Evolutionary conservation across 2,888 invertebrate species (phyloP).

Genomic region (Oegoconia quadripuncta): DNA sequence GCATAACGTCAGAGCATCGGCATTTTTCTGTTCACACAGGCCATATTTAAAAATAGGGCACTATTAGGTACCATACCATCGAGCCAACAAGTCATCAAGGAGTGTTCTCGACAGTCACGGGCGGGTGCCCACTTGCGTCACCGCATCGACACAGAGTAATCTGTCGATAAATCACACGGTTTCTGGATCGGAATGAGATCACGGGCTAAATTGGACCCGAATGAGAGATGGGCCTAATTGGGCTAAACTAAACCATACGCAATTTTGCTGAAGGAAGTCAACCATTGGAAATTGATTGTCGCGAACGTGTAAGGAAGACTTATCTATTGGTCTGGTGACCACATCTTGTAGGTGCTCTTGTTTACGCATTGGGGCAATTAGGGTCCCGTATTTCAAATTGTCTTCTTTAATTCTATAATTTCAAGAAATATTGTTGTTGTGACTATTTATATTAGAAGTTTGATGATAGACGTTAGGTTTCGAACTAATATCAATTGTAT

Average conservation of each 20-base stretch:
- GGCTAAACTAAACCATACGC: constrained; percentile 32
- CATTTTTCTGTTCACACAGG: constrained; percentile 46
- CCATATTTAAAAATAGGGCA: constrained; percentile 63
- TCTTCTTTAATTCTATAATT: too few species aligned
- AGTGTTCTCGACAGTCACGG: constrained; percentile 72
- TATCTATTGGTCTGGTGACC: too few species aligned
- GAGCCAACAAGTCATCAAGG: constrained; percentile 53
- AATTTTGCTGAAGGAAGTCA: constrained; percentile 30
- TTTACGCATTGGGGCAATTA: too few species aligned
- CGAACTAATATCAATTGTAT: too few species aligned
- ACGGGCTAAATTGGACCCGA: constrained; percentile 54
- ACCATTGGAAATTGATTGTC: too few species aligned
- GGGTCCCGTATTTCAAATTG: too few species aligned
- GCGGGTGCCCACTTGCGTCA: constrained; percentile 68
- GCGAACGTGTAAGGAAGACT: too few species aligned
- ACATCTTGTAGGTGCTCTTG: too few species aligned
- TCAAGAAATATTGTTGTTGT: too few species aligned
- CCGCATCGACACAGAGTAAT: constrained; percentile 51
- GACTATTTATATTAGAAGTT: too few species aligned
- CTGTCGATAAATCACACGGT: constrained; percentile 45
- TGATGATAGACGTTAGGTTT: too few species aligned
- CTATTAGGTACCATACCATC: constrained; percentile 47
- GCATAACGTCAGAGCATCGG: constrained; percentile 26
- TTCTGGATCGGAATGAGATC: constrained; percentile 72
- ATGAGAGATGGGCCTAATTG: constrained; percentile 55